These are phyloP conservation scores for Neofelis nebulosa DNA, from an alignment of 2,113 vertebrate species.

Conservation along the genomic window DNA sequence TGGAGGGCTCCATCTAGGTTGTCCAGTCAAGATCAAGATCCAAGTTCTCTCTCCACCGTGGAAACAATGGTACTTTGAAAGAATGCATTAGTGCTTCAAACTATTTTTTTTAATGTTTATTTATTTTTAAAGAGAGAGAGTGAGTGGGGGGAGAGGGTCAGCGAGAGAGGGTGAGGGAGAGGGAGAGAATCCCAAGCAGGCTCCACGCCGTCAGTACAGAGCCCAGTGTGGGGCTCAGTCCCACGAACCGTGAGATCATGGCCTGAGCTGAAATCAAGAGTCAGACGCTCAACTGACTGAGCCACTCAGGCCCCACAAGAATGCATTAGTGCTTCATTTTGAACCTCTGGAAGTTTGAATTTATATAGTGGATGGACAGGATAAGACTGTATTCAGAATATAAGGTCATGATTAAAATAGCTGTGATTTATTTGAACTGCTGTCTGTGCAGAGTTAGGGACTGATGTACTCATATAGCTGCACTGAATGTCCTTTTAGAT, in stretches of 20 bases:
- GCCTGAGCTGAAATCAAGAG: no score
- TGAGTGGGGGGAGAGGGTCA: no score
- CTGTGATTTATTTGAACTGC: background rate
- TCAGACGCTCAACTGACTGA: no score
- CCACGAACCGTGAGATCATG: no score
- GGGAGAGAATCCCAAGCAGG: no score
- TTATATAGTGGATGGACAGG: background rate
- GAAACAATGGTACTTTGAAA: slow-evolving; percentile 90
- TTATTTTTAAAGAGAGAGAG: no score
- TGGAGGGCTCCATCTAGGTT: slow-evolving; percentile 85
- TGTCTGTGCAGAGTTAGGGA: background rate
- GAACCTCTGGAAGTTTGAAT: background rate
- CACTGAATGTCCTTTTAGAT: background rate
- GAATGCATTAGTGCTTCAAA: background rate
- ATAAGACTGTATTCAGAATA: background rate
- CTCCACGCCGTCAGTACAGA: no score
- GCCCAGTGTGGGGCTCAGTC: no score
- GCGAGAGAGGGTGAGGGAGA: no score
- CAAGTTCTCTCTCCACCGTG: slow-evolving; percentile 92
- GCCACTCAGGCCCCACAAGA: background rate
- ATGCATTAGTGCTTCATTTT: background rate
- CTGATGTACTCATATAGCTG: background rate
- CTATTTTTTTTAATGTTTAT: no score
- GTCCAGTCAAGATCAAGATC: slow-evolving; percentile 82
- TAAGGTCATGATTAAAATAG: background rate